A percentile compares a stretch with the other conserved stretches of the same genome.
Evolutionary conservation across 53 echinoderm and acorn worm species (phyloP).

Genomic region (Arbacia lixula): DNA sequence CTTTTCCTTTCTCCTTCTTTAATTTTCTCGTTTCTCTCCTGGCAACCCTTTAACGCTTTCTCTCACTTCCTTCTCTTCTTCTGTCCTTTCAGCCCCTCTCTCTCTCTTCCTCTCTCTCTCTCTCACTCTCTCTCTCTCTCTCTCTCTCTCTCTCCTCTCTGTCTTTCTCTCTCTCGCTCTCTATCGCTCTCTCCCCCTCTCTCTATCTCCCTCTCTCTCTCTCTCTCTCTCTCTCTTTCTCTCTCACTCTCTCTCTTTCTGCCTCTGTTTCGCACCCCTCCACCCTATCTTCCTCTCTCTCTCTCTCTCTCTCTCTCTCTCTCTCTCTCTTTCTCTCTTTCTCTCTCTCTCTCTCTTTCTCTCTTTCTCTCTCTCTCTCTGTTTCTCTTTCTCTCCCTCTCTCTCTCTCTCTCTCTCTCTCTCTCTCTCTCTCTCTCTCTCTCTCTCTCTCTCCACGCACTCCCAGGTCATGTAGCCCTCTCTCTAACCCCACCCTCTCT

Average conservation of each 20-base stretch:
- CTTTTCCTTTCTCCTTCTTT: not conserved
- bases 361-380: not conserved
- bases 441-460: not conserved
- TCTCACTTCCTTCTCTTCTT: not conserved
- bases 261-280: not conserved
- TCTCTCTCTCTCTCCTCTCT: not conserved
- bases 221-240: not conserved
- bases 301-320: not conserved
- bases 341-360: not conserved
- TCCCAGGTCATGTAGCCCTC: not conserved
- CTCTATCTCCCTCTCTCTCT: not conserved
- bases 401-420: not conserved
- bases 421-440: not conserved
- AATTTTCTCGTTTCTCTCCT: not conserved
- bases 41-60: not conserved
- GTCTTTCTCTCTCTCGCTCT: not conserved
- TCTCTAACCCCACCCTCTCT: not conserved
- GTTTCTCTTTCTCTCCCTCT: not conserved
- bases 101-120: not conserved
- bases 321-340: not conserved
- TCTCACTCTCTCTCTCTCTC: not conserved
- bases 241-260: not conserved
- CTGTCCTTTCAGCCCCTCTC: not conserved
- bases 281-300: not conserved
- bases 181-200: not conserved